A percentile compares a stretch with the other conserved stretches of the same genome.
Evolutionary conservation across 2,888 invertebrate species (phyloP).

Genomic region (Limulus polyphemus): DNA sequence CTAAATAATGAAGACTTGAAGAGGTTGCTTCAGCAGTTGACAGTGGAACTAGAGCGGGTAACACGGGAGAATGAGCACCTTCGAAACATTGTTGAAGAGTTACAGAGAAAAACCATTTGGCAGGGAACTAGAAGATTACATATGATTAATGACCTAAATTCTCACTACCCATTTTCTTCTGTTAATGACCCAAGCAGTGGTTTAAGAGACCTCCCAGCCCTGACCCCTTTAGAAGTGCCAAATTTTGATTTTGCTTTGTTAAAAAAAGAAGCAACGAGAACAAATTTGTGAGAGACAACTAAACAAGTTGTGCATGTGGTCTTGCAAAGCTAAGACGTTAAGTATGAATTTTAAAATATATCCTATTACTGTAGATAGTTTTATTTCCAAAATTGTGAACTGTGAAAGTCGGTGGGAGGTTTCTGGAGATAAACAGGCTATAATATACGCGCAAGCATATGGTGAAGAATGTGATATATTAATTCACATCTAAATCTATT

Average conservation of each 20-base stretch:
- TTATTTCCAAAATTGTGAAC: no score
- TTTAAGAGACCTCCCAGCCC: background rate
- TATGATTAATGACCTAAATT: background rate
- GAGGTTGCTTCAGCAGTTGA: background rate
- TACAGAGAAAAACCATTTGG: background rate
- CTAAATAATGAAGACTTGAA: background rate
- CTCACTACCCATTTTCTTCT: no score
- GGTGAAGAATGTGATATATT: no score
- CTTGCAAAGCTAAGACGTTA: no score
- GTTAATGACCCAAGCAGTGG: background rate
- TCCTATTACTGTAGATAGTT: no score
- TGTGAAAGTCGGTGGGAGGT: no score
- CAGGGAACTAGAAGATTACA: background rate
- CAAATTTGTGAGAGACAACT: no score
- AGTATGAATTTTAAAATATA: no score
- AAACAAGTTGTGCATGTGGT: no score
- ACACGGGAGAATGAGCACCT: background rate
- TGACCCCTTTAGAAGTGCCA: conserved; percentile 1
- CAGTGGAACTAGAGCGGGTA: background rate
- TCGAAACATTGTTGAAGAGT: background rate
- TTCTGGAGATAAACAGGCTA: no score
- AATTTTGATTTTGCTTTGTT: background rate
- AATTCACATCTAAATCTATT: no score
- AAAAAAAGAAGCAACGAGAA: background rate
- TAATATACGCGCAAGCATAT: no score